Conservation (phyloP, 2,888 invertebrate species). For the Girardia tigrina region DNA sequence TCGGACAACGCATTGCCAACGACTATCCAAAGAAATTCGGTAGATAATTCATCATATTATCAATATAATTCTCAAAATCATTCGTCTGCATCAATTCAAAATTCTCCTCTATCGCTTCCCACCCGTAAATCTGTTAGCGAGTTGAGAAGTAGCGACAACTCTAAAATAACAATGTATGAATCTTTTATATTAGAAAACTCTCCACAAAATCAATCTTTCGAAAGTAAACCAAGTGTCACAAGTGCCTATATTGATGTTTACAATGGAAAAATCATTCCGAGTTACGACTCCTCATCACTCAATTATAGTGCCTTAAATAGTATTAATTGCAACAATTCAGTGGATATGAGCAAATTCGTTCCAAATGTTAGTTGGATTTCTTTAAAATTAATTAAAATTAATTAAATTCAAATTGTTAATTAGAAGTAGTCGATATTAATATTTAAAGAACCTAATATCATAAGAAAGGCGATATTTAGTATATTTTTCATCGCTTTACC, state of each 20-base stretch:
- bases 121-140: background rate
- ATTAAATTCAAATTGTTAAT: too few species aligned
- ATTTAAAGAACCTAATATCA: too few species aligned
- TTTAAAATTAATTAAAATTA: too few species aligned
- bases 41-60: conserved; percentile 17
- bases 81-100: background rate
- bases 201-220: background rate
- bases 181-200: background rate
- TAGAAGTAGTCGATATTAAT: too few species aligned
- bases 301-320: conserved; percentile 11
- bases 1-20: background rate
- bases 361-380: background rate
- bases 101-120: conserved; percentile 2
- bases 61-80: conserved; percentile 17
- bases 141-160: background rate
- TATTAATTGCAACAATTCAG: conserved; percentile 8
- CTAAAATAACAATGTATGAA: background rate
- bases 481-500: too few species aligned
- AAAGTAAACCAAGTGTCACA: background rate
- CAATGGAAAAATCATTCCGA: background rate
- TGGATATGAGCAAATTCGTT: background rate
- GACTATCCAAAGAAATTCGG: background rate
- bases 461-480: too few species aligned
- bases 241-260: conserved; percentile 5
- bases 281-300: background rate